Percentiles rank a stretch among this genome's conserved stretches.
Evolutionary conservation across 2,888 invertebrate genomes (phyloP).

Genomic region (Metalampra italica): DNA sequence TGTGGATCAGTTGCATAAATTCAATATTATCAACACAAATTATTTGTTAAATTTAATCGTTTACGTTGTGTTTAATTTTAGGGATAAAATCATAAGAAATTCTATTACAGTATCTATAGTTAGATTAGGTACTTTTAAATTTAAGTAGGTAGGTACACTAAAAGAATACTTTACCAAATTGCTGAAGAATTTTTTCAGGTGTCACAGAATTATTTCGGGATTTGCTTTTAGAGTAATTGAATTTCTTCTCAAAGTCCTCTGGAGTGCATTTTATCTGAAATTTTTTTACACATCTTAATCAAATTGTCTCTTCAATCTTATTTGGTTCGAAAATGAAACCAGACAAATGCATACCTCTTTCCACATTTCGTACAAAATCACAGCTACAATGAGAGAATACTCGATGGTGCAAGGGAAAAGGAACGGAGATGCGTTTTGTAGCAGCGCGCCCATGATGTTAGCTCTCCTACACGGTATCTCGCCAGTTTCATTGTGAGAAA

Average conservation of each 20-base stretch:
- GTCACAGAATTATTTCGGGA: constrained; percentile 71
- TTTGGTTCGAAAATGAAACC: not conserved
- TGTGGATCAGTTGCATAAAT: too few relatives aligned
- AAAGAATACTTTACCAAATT: constrained; percentile 50
- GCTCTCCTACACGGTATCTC: constrained; percentile 74
- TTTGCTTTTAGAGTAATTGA: constrained; percentile 51
- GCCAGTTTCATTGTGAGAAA: constrained; percentile 28
- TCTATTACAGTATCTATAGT: too few relatives aligned
- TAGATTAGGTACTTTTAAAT: not conserved
- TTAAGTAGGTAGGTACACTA: not conserved
- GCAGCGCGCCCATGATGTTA: constrained; percentile 84
- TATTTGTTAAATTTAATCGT: too few relatives aligned
- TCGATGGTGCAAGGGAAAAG: constrained; percentile 94
- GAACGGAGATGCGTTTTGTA: constrained; percentile 86
- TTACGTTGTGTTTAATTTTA: too few relatives aligned
- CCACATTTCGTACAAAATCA: constrained; percentile 94
- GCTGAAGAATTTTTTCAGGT: constrained; percentile 72
- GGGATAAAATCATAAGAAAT: too few relatives aligned
- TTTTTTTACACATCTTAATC: not conserved
- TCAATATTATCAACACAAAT: too few relatives aligned
- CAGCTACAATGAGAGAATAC: constrained; percentile 94
- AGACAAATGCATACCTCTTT: constrained; percentile 81
- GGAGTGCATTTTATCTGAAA: constrained; percentile 70
- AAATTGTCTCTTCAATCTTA: not conserved
- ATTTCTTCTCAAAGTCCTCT: constrained; percentile 68